Conservation (phyloP, 2,888 invertebrate genomes). For the Cartodere bifasciata region DNA sequence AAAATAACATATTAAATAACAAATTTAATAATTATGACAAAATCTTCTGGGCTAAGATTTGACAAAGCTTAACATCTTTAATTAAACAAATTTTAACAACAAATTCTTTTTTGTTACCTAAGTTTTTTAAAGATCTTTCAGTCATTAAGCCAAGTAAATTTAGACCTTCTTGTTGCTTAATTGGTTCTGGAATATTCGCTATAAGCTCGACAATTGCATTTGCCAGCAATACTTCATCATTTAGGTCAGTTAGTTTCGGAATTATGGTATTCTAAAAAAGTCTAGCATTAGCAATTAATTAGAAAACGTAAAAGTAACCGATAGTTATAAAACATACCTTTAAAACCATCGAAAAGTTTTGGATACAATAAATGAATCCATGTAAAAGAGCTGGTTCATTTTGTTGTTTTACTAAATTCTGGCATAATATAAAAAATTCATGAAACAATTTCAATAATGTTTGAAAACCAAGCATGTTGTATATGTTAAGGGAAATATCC, state of each 20-base stretch:
- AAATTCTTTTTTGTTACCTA: conserved; percentile 25
- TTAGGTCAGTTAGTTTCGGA: conserved; percentile 11
- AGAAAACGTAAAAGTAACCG: too few relatives aligned
- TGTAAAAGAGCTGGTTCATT: too few relatives aligned
- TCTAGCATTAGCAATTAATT: too few relatives aligned
- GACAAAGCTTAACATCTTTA: conserved; percentile 22
- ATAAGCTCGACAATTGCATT: conserved; percentile 25
- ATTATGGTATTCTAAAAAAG: conserved; percentile 9
- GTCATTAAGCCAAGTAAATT: conserved; percentile 24
- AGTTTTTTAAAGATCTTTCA: conserved; percentile 21
- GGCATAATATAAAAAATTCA: too few relatives aligned
- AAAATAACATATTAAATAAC: too few relatives aligned
- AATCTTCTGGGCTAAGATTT: conserved; percentile 23
- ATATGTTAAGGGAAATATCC: too few relatives aligned
- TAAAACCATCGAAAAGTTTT: too few relatives aligned
- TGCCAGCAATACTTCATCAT: conserved; percentile 19
- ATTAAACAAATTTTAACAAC: conserved; percentile 23
- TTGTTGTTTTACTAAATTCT: too few relatives aligned
- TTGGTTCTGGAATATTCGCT: conserved; percentile 21
- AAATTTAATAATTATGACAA: conserved; percentile 9
- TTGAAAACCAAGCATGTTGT: too few relatives aligned
- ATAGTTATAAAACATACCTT: too few relatives aligned
- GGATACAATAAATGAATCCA: too few relatives aligned
- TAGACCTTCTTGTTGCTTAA: conserved; percentile 25
- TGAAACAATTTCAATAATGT: too few relatives aligned